Evolutionary conservation across 1,140 invertebrate species (phyloP).

Genomic region (Lucilia sericata): DNA sequence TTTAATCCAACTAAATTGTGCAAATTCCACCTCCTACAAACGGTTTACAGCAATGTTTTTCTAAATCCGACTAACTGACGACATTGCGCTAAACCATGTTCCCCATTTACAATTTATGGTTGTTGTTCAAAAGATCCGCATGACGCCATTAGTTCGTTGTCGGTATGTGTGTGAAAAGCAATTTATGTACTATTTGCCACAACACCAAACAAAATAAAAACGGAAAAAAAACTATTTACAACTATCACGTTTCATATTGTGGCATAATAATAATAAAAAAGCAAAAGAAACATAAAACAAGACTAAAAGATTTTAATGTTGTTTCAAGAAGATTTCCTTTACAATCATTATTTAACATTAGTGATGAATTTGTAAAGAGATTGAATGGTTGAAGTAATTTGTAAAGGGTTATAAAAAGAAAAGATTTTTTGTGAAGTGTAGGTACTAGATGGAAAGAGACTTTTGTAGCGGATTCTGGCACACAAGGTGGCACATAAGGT

Average conservation of each 20-base stretch:
- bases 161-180: background rate
- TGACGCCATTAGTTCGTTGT: background rate
- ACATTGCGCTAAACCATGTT: background rate
- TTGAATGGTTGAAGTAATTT: background rate
- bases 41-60: background rate
- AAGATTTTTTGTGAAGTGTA: no score
- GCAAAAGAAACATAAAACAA: background rate
- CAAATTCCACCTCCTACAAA: background rate
- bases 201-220: background rate
- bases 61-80: slow-evolving; percentile 33
- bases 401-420: no score
- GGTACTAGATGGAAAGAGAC: no score
- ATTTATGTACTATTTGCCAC: background rate
- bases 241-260: background rate
- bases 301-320: background rate
- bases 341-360: background rate
- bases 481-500: no score
- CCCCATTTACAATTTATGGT: slow-evolving; percentile 10
- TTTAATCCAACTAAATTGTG: slow-evolving; percentile 3
- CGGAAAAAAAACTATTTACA: background rate
- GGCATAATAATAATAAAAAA: background rate
- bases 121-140: background rate
- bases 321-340: background rate
- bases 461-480: no score
- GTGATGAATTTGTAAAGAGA: background rate